Percentiles rank a stretch among this genome's conserved stretches.
Evolutionary conservation across 2,888 invertebrate genomes (phyloP).

Genomic region (Himalopsyche japonica): DNA sequence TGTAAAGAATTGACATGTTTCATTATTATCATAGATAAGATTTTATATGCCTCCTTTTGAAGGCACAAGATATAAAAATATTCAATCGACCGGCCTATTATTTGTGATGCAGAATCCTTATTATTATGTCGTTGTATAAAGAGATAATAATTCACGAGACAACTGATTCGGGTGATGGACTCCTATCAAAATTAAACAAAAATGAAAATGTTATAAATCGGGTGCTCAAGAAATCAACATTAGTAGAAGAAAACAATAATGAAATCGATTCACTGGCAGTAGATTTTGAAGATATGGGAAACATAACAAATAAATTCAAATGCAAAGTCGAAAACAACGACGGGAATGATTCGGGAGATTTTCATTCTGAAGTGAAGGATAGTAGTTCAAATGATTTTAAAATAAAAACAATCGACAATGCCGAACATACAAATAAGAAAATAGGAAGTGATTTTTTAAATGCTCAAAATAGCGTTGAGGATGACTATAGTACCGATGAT

Average conservation of each 20-base stretch:
- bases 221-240: neutral
- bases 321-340: conserved; percentile 49
- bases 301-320: conserved; percentile 54
- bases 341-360: conserved; percentile 48
- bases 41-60: no score
- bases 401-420: neutral
- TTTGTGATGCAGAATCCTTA: neutral
- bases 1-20: no score
- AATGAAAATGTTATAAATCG: neutral
- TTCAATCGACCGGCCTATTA: no score
- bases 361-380: conserved; percentile 46
- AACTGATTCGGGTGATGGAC: neutral
- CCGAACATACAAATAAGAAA: neutral
- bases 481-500: conserved; percentile 52
- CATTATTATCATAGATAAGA: no score
- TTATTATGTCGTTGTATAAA: neutral
- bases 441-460: neutral
- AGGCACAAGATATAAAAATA: no score
- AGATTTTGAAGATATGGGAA: conserved; percentile 56
- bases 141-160: neutral
- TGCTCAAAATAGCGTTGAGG: conserved; percentile 18
- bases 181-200: neutral
- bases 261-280: conserved; percentile 55
- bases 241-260: conserved; percentile 56
- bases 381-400: conserved; percentile 24